A percentile compares a stretch with the other conserved stretches of the same genome.
These are phyloP conservation scores for Anguilla rostrata DNA, from an alignment of 2,113 vertebrate genomes.

Conservation along the genomic window DNA sequence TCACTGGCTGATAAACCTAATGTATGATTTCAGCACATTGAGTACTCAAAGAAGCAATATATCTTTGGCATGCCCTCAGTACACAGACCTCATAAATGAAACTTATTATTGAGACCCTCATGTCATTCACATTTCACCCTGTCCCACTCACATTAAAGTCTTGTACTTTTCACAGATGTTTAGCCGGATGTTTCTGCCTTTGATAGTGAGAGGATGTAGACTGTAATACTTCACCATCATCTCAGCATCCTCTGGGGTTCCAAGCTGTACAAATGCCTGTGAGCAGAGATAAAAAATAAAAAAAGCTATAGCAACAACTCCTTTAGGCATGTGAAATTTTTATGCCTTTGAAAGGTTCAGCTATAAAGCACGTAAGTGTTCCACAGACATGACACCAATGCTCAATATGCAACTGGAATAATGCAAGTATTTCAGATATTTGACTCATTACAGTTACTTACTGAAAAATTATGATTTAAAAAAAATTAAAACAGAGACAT, in stretches of 20 bases:
- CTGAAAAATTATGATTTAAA: too few relatives aligned
- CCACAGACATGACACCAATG: too few relatives aligned
- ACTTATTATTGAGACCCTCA: not conserved
- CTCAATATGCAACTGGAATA: too few relatives aligned
- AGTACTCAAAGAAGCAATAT: not conserved
- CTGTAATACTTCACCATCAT: constrained; percentile 92
- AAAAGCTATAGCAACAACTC: not conserved
- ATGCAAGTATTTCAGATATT: too few relatives aligned
- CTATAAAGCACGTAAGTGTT: too few relatives aligned
- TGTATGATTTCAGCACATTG: not conserved
- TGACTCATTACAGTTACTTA: too few relatives aligned
- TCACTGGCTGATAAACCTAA: not conserved
- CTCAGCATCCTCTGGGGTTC: constrained; percentile 84
- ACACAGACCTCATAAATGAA: not conserved
- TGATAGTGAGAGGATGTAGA: constrained; percentile 72
- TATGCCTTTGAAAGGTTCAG: too few relatives aligned
- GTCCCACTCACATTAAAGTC: constrained; percentile 65
- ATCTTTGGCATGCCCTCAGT: not conserved
- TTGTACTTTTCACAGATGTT: constrained; percentile 77
- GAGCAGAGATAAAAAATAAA: constrained; percentile 22
- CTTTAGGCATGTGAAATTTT: not conserved
- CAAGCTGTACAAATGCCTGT: constrained; percentile 92
- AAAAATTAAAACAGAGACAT: too few relatives aligned
- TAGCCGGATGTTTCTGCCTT: constrained; percentile 56
- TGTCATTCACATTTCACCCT: not conserved